phyloP scores from a whole-genome alignment of 2,888 invertebrate species.

The Unio pictorum region DNA sequence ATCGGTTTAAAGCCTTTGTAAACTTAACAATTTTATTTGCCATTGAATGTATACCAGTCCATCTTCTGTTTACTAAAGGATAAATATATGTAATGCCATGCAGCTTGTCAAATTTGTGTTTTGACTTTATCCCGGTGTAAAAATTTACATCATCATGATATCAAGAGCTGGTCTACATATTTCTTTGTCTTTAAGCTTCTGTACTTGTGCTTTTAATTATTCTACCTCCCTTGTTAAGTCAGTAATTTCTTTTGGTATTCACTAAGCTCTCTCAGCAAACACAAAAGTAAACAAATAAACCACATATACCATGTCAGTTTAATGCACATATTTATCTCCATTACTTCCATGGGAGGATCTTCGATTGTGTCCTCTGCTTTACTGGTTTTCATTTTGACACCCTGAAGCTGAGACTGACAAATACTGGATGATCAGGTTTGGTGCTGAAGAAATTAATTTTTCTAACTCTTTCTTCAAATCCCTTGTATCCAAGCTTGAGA shows the following conservation, averaged over 20 bases:
- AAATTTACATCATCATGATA: slow-evolving; percentile 18
- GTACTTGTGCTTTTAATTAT: not conserved
- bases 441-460: slow-evolving; percentile 7
- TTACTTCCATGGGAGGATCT: too few relatives aligned
- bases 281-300: too few relatives aligned
- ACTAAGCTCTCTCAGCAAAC: too few relatives aligned
- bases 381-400: too few relatives aligned
- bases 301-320: too few relatives aligned
- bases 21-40: slow-evolving; percentile 10
- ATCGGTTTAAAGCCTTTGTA: slow-evolving; percentile 1
- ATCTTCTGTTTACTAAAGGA: slow-evolving; percentile 18
- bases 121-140: slow-evolving; percentile 16
- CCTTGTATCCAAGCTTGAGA: slow-evolving; percentile 17
- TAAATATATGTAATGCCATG: slow-evolving; percentile 7
- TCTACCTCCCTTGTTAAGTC: not conserved
- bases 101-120: slow-evolving; percentile 15
- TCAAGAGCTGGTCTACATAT: slow-evolving; percentile 15
- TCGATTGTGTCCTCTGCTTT: too few relatives aligned
- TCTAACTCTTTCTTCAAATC: slow-evolving; percentile 14
- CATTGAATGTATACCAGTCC: not conserved
- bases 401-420: too few relatives aligned
- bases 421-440: too few relatives aligned
- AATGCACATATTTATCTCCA: too few relatives aligned
- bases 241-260: not conserved
- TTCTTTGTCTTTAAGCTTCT: slow-evolving; percentile 1